Evolutionary conservation across 2,888 invertebrate species (phyloP), one percentile per base, ranked within the genome.

Genomic region (Eucera pruinosa): DNA sequence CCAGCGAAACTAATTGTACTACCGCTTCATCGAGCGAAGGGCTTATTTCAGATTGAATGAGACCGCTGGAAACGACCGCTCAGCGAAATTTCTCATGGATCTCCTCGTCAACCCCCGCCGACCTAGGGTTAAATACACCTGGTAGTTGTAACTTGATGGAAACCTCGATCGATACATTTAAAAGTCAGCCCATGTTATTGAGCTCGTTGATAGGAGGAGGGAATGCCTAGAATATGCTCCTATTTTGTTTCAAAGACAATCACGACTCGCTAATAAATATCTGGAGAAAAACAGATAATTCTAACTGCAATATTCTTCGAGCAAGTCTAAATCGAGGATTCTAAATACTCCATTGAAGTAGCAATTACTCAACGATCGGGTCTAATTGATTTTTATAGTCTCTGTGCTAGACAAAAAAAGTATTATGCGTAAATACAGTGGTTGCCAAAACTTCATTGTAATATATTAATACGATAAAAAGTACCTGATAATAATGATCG

Each of bases 81-180:
- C 88, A 88, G 89, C 89, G 86, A 86, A 87, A 86, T 87, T 85
- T 78, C 81, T 85, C 85, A 88, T 84, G 85, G 86, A 89, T 85
- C 72, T 55, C 65, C n/a, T 57, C 71, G 18, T 25, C 54, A 36
- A 57, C 25, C 7, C 23, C 9, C 13, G 33, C 30, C 47, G 15
- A 11, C 43, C 71, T 3, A n/a, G 9, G 36, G 55, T 69, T 68
- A 68, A 79, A 68, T 69, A 57, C 64, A 50, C 50, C 60, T 48
- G 15, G 43, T 11, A 55, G 50, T 69, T 71, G 81, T 81, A 83
- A 85, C 83, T 85, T 80, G 83, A 86, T 87, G 86, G 85, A 81
- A 84, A 81, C 83, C 61, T 64, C 73, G 81, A 80, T 66, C 58
- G 58, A 52, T 47, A 80, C 39, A 13, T 11, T 39, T 73, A 69